Conservation (phyloP, 2,888 invertebrate genomes). For the Pilophorus perplexus region DNA sequence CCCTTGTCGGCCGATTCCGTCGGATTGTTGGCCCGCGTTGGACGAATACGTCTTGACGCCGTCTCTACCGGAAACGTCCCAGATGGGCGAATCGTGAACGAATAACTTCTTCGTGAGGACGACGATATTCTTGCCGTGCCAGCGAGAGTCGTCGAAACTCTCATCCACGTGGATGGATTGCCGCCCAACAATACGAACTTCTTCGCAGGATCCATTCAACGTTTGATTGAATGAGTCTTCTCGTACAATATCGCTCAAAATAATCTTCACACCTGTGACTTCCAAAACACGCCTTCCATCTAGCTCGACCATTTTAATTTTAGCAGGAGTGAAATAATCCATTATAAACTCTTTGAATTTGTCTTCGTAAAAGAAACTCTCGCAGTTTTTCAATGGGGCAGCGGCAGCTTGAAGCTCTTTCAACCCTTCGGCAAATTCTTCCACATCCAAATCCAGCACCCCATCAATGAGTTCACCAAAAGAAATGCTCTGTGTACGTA, state of each 20-base stretch:
- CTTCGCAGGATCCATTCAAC: slow-evolving; percentile 38
- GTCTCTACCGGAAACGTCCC: slow-evolving; percentile 49
- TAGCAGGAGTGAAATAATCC: slow-evolving; percentile 42
- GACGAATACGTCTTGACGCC: slow-evolving; percentile 15
- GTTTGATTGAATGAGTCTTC: slow-evolving; percentile 37
- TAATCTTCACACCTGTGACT: slow-evolving; percentile 46
- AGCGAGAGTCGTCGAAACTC: slow-evolving; percentile 43
- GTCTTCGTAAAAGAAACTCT: background rate
- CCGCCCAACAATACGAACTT: slow-evolving; percentile 48
- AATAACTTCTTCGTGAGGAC: slow-evolving; percentile 47
- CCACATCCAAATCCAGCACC: background rate
- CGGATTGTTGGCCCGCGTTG: slow-evolving; percentile 44
- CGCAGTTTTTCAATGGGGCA: background rate
- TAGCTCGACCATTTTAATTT: slow-evolving; percentile 35
- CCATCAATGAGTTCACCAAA: background rate
- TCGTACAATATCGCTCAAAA: slow-evolving; percentile 45
- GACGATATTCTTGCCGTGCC: slow-evolving; percentile 48
- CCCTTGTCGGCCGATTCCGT: slow-evolving; percentile 48
- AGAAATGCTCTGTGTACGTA: background rate
- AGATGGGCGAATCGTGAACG: slow-evolving; percentile 44
- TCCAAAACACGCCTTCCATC: slow-evolving; percentile 46
- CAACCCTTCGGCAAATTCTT: background rate
- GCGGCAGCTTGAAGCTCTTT: background rate
- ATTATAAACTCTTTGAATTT: slow-evolving; percentile 4
- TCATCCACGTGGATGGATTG: slow-evolving; percentile 47